Evolutionary conservation across 2,888 invertebrate genomes (phyloP).

Genomic region (Drosophila hamatofila): DNA sequence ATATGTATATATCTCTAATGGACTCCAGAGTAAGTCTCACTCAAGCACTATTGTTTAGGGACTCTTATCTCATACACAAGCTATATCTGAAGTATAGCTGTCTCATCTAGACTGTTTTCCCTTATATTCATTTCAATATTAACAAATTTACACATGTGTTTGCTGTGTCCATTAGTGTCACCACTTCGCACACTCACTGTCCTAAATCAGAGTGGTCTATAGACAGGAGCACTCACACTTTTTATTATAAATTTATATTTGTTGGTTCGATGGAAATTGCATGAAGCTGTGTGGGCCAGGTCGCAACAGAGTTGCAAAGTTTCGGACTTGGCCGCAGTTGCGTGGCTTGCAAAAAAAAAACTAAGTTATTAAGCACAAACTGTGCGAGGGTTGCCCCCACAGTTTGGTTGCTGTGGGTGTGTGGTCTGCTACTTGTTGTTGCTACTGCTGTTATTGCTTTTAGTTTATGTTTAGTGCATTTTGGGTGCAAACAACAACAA

Average conservation of each 20-base stretch:
- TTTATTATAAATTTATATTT: constrained; percentile 6
- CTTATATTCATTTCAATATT: too few relatives aligned
- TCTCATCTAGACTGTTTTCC: neutral
- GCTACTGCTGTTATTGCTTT: constrained; percentile 34
- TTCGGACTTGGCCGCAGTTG: constrained; percentile 58
- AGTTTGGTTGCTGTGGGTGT: constrained; percentile 17
- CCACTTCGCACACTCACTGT: neutral
- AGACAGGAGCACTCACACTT: neutral
- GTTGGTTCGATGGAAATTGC: constrained; percentile 1
- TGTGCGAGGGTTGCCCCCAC: constrained; percentile 18
- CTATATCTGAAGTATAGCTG: too few relatives aligned
- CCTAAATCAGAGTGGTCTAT: neutral
- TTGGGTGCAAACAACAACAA: constrained; percentile 37
- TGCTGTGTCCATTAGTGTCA: neutral
- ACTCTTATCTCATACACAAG: too few relatives aligned
- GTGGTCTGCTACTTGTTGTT: constrained; percentile 41
- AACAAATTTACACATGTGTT: neutral
- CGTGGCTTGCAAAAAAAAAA: constrained; percentile 47
- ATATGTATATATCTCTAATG: too few relatives aligned
- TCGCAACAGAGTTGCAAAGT: constrained; percentile 42
- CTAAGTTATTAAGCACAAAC: constrained; percentile 73
- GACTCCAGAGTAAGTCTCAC: too few relatives aligned
- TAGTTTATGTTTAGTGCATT: constrained; percentile 67
- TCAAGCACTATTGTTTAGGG: too few relatives aligned
- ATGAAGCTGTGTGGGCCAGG: constrained; percentile 24